A percentile compares a stretch with the other conserved stretches of the same genome.
phyloP scores from a whole-genome alignment of 2,797 vertebrate genomes.

The Sebastes paucispinis region DNA sequence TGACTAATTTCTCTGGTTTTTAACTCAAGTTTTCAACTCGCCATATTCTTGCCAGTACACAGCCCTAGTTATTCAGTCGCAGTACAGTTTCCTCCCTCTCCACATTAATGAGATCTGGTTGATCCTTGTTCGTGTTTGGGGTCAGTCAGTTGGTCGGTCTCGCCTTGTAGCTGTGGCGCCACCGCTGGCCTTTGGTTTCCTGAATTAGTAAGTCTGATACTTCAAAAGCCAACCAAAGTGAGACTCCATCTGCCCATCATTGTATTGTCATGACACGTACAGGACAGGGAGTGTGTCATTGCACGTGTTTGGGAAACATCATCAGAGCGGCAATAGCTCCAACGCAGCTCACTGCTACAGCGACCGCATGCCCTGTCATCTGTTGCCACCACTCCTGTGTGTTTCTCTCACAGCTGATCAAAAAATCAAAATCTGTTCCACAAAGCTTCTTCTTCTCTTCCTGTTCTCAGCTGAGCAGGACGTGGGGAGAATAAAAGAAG shows the following conservation, averaged over 20 bases:
- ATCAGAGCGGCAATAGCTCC: constrained; percentile 18
- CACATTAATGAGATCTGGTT: constrained; percentile 3
- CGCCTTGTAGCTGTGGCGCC: constrained; percentile 29
- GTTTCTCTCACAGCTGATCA: constrained; percentile 48
- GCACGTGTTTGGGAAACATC: constrained; percentile 25
- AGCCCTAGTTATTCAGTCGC: not conserved
- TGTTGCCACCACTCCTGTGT: constrained; percentile 29
- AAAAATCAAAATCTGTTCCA: constrained; percentile 49
- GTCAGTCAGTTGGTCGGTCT: constrained; percentile 23
- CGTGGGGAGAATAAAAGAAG: constrained; percentile 43
- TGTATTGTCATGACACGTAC: constrained; percentile 20
- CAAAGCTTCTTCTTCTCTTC: constrained; percentile 9
- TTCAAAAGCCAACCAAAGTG: constrained; percentile 40
- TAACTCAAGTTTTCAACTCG: no score
- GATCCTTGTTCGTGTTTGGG: constrained; percentile 35
- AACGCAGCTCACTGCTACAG: constrained; percentile 5
- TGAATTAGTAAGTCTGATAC: constrained; percentile 31
- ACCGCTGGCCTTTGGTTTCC: constrained; percentile 29
- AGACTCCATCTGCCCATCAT: constrained; percentile 28
- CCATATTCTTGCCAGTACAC: no score
- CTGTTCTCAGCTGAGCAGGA: constrained; percentile 54
- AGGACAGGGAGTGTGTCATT: constrained; percentile 33
- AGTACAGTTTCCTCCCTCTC: not conserved
- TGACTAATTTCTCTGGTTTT: not conserved
- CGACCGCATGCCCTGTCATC: constrained; percentile 15